Evolutionary conservation across 2,888 invertebrate genomes (phyloP), one percentile per base, ranked within the genome.

Genomic region (Leucophora obtusa): DNA sequence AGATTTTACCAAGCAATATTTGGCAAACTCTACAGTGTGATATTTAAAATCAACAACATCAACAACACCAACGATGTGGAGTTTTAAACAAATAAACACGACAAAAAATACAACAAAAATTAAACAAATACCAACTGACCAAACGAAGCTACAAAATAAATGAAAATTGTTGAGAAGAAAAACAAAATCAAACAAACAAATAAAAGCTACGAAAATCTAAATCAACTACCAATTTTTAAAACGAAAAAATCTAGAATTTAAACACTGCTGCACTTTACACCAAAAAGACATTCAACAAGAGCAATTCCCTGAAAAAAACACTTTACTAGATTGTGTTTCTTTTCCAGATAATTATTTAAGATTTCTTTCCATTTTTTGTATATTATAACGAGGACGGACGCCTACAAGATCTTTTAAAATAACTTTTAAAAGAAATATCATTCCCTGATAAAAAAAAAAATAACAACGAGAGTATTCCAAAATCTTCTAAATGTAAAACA

Each of bases 31-130:
- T 38, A 70, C 54, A 56, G 50, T 53, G 24, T 69, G 58, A 69
- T 58, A 28, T 18, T 9, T 11, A 11, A 24, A 38, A 43, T 54
- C 28, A 28, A 58, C 17, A 63, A 33, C n/a, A n/a, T n/a, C 59
- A 66, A 54, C 66, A 71, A 59, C 58, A 59, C 69, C 69, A 47
- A 70, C 54, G 18, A 77, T 81, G 81, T 77, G 81, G 81, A 81
- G 69, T 66, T 74, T 58, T 66, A 77, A 68, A 73, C 63, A 73
- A 65, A 76, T 50, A 53, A 63, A 76, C 53, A 47, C 65, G 63
- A 47, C 47, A 56, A 72, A 81, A 77, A 54, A 58, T 33, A 70
- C 70, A 70, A 81, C 60, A 43, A 77, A 77, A 74, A 33, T 51
- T 70, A 70, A 74, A 58, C 73, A 74, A 77, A 81, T 51, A 76